Base-by-base conservation (phyloP, 2,113 vertebrate species). In the Vanacampus margaritifer region DNA sequence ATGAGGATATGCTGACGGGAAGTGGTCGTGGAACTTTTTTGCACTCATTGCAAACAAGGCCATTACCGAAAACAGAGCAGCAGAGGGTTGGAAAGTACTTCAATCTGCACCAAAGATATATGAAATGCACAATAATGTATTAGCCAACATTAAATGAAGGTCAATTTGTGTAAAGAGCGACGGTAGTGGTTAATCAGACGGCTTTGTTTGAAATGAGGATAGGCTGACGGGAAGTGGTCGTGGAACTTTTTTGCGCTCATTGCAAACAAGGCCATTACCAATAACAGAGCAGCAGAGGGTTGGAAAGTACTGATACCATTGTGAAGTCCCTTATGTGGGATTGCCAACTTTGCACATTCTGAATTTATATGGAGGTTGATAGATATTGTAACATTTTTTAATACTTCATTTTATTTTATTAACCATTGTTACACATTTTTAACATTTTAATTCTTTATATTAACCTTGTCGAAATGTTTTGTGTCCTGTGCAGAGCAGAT, bases 91-190 rank as follows among this genome's bases (percentile, higher is more conserved):
- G n/a, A n/a, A n/a, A n/a, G n/a, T n/a, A n/a, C n/a, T 89, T 84
- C 82, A 83, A 84, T 88, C 82, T 84, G 84, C 85, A 83, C 86
- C 85, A 79, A 84, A 88, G 82, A 76, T 85, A 89, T 89, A 88
- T 90, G 85, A 70, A 88, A 73, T 46, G 77, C 81, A 64, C 79
- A 77, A 68, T 77, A 83, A 84, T 81, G 81, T 83, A 79, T 85
- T 80, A 71, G 81, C 54, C 78, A 72, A 68, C n/a, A n/a, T n/a
- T n/a, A n/a, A 86, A 90, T 91, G 88, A 90, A 84, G 65, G 65
- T 72, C 73, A 82, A 83, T 81, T 87, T 86, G 80, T 78, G 79
- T 84, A 84, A 89, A 90, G 81, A 82, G 86, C 51, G 24, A 78
- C 70, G 72, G 72, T 57, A 73, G 79, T 80, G 83, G 80, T 88